Evolutionary conservation across 2,888 invertebrate species (phyloP).

Genomic region (Hydriomena furcata): DNA sequence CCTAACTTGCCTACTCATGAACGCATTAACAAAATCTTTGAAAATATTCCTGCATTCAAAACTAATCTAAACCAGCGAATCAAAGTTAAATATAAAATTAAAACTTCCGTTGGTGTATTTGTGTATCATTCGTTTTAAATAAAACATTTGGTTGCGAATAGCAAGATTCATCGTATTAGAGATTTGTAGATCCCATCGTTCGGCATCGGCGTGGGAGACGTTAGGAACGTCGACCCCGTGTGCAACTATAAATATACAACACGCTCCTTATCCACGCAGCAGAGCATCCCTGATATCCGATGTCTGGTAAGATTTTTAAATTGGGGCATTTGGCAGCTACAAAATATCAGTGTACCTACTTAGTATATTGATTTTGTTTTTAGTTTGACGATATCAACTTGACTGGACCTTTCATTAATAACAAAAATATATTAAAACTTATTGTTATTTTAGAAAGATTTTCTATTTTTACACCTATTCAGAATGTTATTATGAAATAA

Average conservation of each 20-base stretch:
- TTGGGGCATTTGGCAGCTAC: conserved; percentile 22
- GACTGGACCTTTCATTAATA: too few relatives aligned
- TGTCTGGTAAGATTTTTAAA: conserved; percentile 34
- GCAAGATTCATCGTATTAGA: conserved; percentile 40
- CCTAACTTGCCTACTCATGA: too few relatives aligned
- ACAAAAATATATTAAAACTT: too few relatives aligned
- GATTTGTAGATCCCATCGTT: conserved; percentile 62
- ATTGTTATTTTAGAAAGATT: too few relatives aligned
- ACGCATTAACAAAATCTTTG: background rate
- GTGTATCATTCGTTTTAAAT: conserved; percentile 17
- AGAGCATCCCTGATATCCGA: conserved; percentile 51
- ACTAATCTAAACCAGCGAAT: background rate
- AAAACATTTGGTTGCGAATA: conserved; percentile 40
- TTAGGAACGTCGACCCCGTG: conserved; percentile 77
- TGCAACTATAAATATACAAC: conserved; percentile 75
- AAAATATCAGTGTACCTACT: too few relatives aligned
- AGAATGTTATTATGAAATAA: too few relatives aligned
- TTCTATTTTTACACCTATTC: too few relatives aligned
- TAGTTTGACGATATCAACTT: too few relatives aligned
- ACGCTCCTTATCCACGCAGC: conserved; percentile 64
- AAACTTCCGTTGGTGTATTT: conserved; percentile 16
- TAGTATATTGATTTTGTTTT: too few relatives aligned
- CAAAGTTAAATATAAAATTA: conserved; percentile 19
- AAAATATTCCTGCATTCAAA: background rate
- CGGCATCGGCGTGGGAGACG: conserved; percentile 72